phyloP scores from a whole-genome alignment of 1,140 invertebrate genomes.

The Bombus confusus region DNA sequence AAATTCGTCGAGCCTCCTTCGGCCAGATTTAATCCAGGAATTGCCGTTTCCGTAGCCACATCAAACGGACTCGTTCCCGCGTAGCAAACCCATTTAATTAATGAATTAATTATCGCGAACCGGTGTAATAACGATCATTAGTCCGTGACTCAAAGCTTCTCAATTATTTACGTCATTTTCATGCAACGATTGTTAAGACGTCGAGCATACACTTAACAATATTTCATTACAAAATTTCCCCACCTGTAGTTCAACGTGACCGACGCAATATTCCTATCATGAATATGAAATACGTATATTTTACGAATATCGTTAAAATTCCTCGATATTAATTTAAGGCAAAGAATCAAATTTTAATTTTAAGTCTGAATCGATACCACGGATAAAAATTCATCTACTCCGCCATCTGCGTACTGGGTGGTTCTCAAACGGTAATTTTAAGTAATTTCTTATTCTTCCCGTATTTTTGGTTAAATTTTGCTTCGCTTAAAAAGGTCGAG shows the following conservation, averaged over 20 bases:
- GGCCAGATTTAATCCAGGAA: slow-evolving; percentile 29
- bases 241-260: background rate
- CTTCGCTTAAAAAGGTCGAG: no score
- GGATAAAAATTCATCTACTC: no score
- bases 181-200: background rate
- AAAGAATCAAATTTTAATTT: no score
- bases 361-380: no score
- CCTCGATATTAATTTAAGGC: no score
- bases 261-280: background rate
- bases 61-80: slow-evolving; percentile 32
- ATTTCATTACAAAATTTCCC: background rate
- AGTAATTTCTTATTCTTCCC: no score
- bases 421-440: no score
- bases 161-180: slow-evolving; percentile 19
- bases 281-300: background rate
- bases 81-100: slow-evolving; percentile 45
- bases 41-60: slow-evolving; percentile 22
- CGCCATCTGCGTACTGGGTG: no score
- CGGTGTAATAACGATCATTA: slow-evolving; percentile 1
- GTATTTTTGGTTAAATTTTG: no score
- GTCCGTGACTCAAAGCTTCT: background rate
- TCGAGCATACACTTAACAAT: background rate
- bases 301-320: background rate
- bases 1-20: slow-evolving; percentile 27
- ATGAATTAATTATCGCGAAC: slow-evolving; percentile 53